These are phyloP conservation scores for Leptopilina myrica DNA, from an alignment of 2,888 invertebrate species.

Conservation along the genomic window DNA sequence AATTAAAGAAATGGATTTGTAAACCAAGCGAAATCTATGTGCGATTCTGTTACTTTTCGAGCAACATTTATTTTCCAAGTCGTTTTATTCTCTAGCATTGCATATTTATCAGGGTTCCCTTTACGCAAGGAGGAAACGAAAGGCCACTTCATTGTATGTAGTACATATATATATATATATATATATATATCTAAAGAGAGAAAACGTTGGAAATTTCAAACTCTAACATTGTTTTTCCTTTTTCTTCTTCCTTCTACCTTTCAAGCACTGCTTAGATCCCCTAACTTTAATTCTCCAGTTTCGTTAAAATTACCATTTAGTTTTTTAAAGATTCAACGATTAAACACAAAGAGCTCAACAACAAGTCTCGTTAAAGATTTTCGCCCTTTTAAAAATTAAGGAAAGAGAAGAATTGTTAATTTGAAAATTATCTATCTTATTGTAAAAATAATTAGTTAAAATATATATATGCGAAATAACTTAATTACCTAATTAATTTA, in stretches of 20 bases:
- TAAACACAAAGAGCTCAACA: neutral
- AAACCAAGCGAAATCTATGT: slow-evolving; percentile 53
- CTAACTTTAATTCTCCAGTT: slow-evolving; percentile 63
- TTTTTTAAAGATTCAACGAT: slow-evolving; percentile 46
- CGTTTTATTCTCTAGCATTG: slow-evolving; percentile 67
- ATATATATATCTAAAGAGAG: slow-evolving; percentile 5
- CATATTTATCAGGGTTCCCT: slow-evolving; percentile 71
- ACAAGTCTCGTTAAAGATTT: neutral
- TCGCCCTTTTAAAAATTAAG: neutral
- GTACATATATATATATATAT: too few relatives aligned
- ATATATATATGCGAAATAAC: too few relatives aligned
- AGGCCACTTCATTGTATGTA: slow-evolving; percentile 55
- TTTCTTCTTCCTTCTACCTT: slow-evolving; percentile 50
- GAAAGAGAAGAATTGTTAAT: too few relatives aligned
- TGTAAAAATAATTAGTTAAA: too few relatives aligned
- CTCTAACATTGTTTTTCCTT: slow-evolving; percentile 58
- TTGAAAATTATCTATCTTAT: too few relatives aligned
- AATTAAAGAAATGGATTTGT: slow-evolving; percentile 65
- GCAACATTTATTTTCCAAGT: slow-evolving; percentile 47
- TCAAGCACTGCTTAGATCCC: slow-evolving; percentile 49
- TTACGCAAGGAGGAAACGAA: slow-evolving; percentile 61
- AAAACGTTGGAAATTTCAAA: slow-evolving; percentile 58
- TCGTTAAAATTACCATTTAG: slow-evolving; percentile 59
- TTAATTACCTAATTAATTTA: too few relatives aligned
- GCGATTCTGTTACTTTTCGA: slow-evolving; percentile 28